Evolutionary conservation across 2,113 vertebrate genomes (phyloP).

Genomic region (Pantherophis guttatus): DNA sequence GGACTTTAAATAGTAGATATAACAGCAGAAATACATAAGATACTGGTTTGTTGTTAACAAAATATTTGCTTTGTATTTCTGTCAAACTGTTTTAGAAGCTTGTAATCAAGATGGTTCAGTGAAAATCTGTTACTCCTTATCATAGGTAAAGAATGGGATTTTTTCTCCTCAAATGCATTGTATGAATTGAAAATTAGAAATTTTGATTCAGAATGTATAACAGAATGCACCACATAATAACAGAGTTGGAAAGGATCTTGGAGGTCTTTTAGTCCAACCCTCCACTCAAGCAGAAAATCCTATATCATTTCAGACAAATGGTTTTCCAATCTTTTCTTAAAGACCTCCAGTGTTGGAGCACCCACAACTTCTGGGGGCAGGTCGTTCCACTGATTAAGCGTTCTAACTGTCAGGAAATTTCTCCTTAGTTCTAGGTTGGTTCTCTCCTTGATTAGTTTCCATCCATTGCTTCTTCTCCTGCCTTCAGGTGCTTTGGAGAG

Average conservation of each 20-base stretch:
- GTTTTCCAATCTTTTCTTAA: not conserved
- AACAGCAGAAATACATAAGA: not conserved
- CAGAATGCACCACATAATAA: not conserved
- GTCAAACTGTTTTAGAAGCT: not conserved
- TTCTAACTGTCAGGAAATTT: not conserved
- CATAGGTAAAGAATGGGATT: not conserved
- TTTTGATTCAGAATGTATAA: not conserved
- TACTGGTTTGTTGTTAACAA: not conserved
- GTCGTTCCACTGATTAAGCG: not conserved
- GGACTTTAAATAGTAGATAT: conserved; percentile 9
- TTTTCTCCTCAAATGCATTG: not conserved
- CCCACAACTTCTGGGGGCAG: not conserved
- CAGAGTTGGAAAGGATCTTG: not conserved
- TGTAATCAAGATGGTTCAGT: not conserved
- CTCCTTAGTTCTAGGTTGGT: not conserved
- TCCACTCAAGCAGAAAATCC: not conserved
- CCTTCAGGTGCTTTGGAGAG: not conserved
- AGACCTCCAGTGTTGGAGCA: not conserved
- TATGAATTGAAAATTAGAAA: not conserved
- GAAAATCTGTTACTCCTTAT: not conserved
- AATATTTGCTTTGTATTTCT: not conserved
- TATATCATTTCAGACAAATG: not conserved
- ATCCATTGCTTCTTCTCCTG: not conserved
- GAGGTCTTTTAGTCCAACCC: not conserved
- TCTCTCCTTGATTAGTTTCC: not conserved